Percentiles rank a stretch among this genome's conserved stretches.
Evolutionary conservation across 2,113 vertebrate genomes (phyloP).

Genomic region (Lepisosteus oculatus): DNA sequence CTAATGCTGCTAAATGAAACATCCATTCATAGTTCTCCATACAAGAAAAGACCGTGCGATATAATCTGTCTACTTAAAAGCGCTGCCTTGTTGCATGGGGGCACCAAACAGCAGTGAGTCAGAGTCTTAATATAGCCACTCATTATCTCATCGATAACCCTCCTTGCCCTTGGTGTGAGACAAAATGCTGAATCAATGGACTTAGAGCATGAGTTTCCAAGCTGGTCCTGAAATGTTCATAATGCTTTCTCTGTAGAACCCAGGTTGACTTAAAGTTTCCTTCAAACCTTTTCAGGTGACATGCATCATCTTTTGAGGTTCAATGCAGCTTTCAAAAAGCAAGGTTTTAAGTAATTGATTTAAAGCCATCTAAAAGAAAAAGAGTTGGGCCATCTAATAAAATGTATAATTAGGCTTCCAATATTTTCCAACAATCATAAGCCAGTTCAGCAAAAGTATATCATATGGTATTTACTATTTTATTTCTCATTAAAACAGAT

Average conservation of each 20-base stretch:
- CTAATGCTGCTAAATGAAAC: too few species aligned
- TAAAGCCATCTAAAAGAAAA: too few species aligned
- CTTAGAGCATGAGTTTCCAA: not conserved
- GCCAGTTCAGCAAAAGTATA: too few species aligned
- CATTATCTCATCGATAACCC: conserved; percentile 3
- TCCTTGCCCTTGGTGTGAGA: not conserved
- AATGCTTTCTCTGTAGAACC: not conserved
- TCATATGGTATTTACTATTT: too few species aligned
- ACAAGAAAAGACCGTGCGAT: not conserved
- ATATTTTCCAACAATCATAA: too few species aligned
- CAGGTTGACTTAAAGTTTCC: not conserved
- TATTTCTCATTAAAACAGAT: too few species aligned
- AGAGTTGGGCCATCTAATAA: too few species aligned
- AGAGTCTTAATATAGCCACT: not conserved
- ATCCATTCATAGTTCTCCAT: not conserved
- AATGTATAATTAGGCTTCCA: too few species aligned
- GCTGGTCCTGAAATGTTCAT: not conserved
- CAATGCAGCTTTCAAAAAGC: not conserved
- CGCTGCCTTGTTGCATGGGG: not conserved
- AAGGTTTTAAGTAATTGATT: too few species aligned
- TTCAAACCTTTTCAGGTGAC: not conserved
- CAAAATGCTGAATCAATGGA: not conserved
- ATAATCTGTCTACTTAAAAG: not conserved
- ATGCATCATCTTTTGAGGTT: not conserved
- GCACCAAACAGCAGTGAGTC: not conserved